Conservation (phyloP, 2,888 invertebrate species). For the Drosophila subquinaria region DNA sequence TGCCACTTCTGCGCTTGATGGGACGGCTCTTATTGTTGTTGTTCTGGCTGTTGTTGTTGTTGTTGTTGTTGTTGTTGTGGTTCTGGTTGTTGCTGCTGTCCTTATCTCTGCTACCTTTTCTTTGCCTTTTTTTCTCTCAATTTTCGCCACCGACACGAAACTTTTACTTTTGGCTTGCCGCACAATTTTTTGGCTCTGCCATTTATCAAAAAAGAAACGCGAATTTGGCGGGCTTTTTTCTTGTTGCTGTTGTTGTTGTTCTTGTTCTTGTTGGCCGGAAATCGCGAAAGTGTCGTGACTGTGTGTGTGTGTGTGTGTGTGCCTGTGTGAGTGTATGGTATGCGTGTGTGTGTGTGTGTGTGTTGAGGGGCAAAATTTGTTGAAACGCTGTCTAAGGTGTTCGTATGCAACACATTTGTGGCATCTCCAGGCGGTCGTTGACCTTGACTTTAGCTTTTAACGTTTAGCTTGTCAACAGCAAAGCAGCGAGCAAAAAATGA, state of each 20-base stretch:
- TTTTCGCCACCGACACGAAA: constrained; percentile 42
- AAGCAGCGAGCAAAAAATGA: not conserved
- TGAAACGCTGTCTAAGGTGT: constrained; percentile 52
- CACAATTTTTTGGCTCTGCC: constrained; percentile 58
- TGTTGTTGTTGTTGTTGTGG: constrained; percentile 33
- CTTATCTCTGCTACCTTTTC: constrained; percentile 55
- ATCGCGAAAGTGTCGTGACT: constrained; percentile 32
- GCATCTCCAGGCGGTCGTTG: constrained; percentile 57
- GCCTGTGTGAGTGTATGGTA: not conserved
- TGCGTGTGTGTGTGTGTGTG: constrained; percentile 18
- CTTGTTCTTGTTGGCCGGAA: constrained; percentile 41
- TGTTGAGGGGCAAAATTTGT: constrained; percentile 8
- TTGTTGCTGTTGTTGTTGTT: not conserved
- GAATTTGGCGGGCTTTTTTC: constrained; percentile 14
- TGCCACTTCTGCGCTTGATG: constrained; percentile 56
- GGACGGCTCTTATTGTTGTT: constrained; percentile 52
- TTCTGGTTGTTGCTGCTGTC: constrained; percentile 22
- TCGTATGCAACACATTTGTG: constrained; percentile 51
- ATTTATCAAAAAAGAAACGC: constrained; percentile 58
- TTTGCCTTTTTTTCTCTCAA: constrained; percentile 15
- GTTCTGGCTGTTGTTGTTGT: constrained; percentile 25
- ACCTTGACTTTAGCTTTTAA: constrained; percentile 65
- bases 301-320: constrained; percentile 1
- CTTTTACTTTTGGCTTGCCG: constrained; percentile 68
- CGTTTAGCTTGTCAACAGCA: constrained; percentile 46